These are phyloP conservation scores for Malthinus seriepunctatus DNA, from an alignment of 2,888 invertebrate species.

Conservation along the genomic window DNA sequence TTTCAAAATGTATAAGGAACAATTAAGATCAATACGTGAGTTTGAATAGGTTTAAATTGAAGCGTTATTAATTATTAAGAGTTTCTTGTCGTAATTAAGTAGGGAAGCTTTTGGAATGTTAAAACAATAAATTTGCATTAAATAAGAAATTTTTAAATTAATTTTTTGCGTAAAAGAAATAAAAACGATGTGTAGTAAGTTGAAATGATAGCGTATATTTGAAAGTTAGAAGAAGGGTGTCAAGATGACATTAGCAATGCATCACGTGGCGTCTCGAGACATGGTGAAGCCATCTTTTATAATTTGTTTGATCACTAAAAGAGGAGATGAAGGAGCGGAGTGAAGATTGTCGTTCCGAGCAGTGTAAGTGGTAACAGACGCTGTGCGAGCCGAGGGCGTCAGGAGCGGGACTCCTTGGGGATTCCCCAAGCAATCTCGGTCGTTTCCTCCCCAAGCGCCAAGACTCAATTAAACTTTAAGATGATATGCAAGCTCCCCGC, in stretches of 20 bases:
- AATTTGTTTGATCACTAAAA: slow-evolving; percentile 54
- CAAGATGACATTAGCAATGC: slow-evolving; percentile 35
- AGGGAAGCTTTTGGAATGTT: too few relatives aligned
- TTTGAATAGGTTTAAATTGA: too few relatives aligned
- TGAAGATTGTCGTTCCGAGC: slow-evolving; percentile 38
- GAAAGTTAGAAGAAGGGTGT: slow-evolving; percentile 26
- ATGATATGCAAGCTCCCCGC: slow-evolving; percentile 61
- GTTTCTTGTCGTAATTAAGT: too few relatives aligned
- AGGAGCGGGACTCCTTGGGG: slow-evolving; percentile 52
- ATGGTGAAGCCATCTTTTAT: slow-evolving; percentile 50
- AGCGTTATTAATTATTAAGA: too few relatives aligned
- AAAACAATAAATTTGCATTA: too few relatives aligned
- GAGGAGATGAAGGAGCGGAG: slow-evolving; percentile 40
- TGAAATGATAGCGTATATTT: slow-evolving; percentile 26
- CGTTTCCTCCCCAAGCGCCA: slow-evolving; percentile 58
- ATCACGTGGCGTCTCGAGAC: slow-evolving; percentile 33
- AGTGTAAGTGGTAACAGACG: slow-evolving; percentile 47
- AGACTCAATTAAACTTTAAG: slow-evolving; percentile 76
- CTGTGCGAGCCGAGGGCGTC: slow-evolving; percentile 49
- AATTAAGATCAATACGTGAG: too few relatives aligned
- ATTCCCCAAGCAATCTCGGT: slow-evolving; percentile 56
- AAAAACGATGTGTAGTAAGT: not conserved
- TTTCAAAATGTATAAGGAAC: too few relatives aligned
- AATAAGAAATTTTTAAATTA: too few relatives aligned
- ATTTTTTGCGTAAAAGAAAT: too few relatives aligned